Evolutionary conservation across 2,113 vertebrate genomes (phyloP), one percentile per base, ranked within the genome.

Genomic region (Chloroceryle aenea): DNA sequence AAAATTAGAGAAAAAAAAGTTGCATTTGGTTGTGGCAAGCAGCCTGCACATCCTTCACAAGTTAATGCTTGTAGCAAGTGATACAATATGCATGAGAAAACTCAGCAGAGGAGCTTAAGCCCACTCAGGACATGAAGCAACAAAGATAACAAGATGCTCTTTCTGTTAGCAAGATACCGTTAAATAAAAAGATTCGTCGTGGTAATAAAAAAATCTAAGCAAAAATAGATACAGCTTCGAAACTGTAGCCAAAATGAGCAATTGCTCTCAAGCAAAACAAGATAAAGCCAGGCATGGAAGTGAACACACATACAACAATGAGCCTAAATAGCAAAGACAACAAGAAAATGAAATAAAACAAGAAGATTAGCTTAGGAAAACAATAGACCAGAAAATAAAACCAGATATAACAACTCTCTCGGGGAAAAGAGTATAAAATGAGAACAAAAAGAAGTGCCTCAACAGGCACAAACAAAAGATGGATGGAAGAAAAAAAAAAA

Each of bases 281-380:
- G 87, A 90, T 86, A 81, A 91, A 93, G 75, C 68, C 78, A 74
- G 8, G 26, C 25, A 88, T 64, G 47, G 55, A 84, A 90, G 75
- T 26, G 55, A 94, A 83, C 78, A 10, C 4, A 53, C 53, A 52
- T n/a, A 87, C 55, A 96, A 68, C n/a, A 21, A 40, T 1, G 10
- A 73, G 38, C 4, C 19, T 26, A 93, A 95, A 88, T 14, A 84
- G 50, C 47, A 87, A 86, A 94, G 55, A 77, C 42, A 91, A 34
- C 15, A 56, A 50, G 36, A 38, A 66, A 86, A 66, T 27, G 38
- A 93, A 85, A 67, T 62, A 47, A 95, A 96, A 83, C 63, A 95
- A 84, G 48, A 62, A 92, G 66, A 90, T 85, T 86, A 93, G 30
- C 55, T 90, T 72, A 71, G 62, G 38, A 67, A 95, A 95, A 94